phyloP scores from a whole-genome alignment of 1,140 invertebrate species.

The Stegodyphus mimosarum region DNA sequence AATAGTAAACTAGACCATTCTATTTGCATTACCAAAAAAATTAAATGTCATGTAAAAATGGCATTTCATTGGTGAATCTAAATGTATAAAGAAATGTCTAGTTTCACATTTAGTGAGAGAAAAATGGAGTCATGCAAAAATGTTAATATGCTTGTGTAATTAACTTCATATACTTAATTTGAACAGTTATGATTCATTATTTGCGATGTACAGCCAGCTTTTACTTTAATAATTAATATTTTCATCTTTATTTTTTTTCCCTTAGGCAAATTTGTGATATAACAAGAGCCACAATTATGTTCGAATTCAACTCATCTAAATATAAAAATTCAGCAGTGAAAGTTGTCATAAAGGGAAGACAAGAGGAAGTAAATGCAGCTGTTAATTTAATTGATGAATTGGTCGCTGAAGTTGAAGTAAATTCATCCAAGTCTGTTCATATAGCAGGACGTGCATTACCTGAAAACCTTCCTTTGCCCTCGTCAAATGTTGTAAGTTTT shows the following conservation, averaged over 20 bases:
- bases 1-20: no score
- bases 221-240: not conserved
- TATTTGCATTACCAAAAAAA: no score
- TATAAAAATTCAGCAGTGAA: slow-evolving; percentile 63
- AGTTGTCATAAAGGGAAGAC: slow-evolving; percentile 73
- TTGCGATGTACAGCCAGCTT: no score
- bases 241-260: not conserved
- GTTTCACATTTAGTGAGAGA: no score
- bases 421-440: not conserved
- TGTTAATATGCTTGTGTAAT: no score
- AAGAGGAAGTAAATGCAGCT: slow-evolving; percentile 74
- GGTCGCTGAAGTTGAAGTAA: slow-evolving; percentile 70
- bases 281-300: slow-evolving; percentile 75
- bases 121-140: no score
- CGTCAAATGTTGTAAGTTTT: slow-evolving; percentile 25
- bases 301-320: slow-evolving; percentile 67
- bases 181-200: not conserved
- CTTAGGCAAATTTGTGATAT: slow-evolving; percentile 73
- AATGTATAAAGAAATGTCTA: no score
- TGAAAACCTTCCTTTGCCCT: slow-evolving; percentile 17
- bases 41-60: no score
- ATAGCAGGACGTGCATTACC: slow-evolving; percentile 41
- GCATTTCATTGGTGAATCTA: no score
- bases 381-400: slow-evolving; percentile 74
- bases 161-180: no score